Conservation (phyloP, 2,888 invertebrate species). For the Drosophila gaucha region DNA sequence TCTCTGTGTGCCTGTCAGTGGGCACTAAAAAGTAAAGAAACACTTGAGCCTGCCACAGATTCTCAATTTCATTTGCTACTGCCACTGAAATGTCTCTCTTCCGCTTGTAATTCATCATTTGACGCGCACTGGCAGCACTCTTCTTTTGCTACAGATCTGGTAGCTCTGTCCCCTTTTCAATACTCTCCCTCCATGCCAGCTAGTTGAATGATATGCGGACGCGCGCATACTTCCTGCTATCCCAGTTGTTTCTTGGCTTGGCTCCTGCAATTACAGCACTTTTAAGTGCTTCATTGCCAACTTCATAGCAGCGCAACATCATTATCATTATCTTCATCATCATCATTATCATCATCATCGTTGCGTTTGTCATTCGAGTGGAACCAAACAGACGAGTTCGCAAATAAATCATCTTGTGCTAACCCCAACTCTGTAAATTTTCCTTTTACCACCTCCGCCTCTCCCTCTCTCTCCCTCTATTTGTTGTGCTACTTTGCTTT, state of each 20-base stretch:
- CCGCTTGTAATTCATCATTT: slow-evolving; percentile 84
- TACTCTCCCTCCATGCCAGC: not conserved
- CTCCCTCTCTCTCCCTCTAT: not conserved
- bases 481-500: slow-evolving; percentile 7
- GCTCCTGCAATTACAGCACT: slow-evolving; percentile 76
- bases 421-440: slow-evolving; percentile 20
- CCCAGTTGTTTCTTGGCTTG: slow-evolving; percentile 38
- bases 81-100: slow-evolving; percentile 79
- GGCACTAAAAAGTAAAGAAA: slow-evolving; percentile 62
- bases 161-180: not conserved
- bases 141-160: slow-evolving; percentile 13
- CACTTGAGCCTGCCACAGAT: slow-evolving; percentile 75
- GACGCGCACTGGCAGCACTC: slow-evolving; percentile 37
- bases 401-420: slow-evolving; percentile 77
- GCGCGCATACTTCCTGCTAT: slow-evolving; percentile 64
- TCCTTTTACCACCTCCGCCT: not conserved
- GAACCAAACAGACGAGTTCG: slow-evolving; percentile 76
- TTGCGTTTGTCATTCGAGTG: slow-evolving; percentile 79
- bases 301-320: slow-evolving; percentile 76
- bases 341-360: slow-evolving; percentile 16
- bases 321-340: slow-evolving; percentile 50
- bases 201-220: slow-evolving; percentile 55
- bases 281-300: slow-evolving; percentile 78
- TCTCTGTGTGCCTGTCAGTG: slow-evolving; percentile 63
- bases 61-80: slow-evolving; percentile 52